Evolutionary conservation across 2,113 vertebrate species (phyloP), one percentile per base, ranked within the genome.

Genomic region (Mustela lutreola): DNA sequence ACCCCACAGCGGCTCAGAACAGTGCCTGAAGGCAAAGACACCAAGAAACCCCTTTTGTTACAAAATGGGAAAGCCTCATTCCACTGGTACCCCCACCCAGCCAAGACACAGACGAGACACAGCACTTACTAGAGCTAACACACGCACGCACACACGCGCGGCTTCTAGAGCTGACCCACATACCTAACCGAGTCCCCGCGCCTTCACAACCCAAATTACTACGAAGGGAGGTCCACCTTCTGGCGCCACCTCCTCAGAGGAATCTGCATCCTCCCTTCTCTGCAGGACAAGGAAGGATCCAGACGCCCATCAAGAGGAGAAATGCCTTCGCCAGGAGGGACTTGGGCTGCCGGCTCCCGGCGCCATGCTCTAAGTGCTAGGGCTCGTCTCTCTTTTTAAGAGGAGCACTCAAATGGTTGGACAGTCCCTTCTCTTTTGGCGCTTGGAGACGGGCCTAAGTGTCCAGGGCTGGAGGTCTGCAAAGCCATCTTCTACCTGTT

Each of bases 401-500:
- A 95, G 73, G 76, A 33, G 58, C 36, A 10, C 76, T 42, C 71
- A 83, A 36, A 67, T 8, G 3, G 88, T 11, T n/a, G 93, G 60
- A 89, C 45, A 71, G 85, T 62, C 97, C 97, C 97, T 93, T 84
- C 95, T 96, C 95, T 92, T 73, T 80, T 36, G 96, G 96, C 78
- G 78, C 97, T 86, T 75, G 97, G 97, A 95, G 96, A 96, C 21
- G 0, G 96, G 97, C 96, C 98, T 96, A 97, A 95, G 96, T 50
- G 80, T 83, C 79, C 89, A 45, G 96, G 97, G 95, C 98, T 83
- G 93, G 82, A 95, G 90, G 93, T 93, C 95, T 96, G 97, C 96
- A 92, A 94, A 97, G 97, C 96, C 65, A 79, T 95, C 81, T 93
- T 81, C 98, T 99, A 99, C 99, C 99, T 99, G 99, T 78, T 99